phyloP scores from a whole-genome alignment of 2,797 vertebrate genomes.

The Enoplosus armatus region DNA sequence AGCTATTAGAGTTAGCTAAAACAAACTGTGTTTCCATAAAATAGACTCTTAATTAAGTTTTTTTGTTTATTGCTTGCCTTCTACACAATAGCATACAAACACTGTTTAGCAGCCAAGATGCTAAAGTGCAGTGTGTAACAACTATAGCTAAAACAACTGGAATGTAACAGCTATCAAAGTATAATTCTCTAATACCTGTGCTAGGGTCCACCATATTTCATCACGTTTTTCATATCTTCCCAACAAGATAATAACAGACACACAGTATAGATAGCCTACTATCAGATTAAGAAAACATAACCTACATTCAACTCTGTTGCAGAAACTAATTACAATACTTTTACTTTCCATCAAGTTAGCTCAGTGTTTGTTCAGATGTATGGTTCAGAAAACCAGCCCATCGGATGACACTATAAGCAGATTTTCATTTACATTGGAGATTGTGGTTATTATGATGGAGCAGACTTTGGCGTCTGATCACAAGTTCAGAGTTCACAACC shows the following conservation, averaged over 20 bases:
- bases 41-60: background rate
- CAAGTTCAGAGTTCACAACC: slow-evolving; percentile 45
- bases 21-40: background rate
- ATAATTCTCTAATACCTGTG: background rate
- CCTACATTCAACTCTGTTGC: background rate
- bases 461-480: slow-evolving; percentile 30
- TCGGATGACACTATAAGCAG: background rate
- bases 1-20: background rate
- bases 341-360: background rate
- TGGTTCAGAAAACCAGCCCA: background rate
- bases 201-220: background rate
- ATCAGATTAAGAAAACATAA: slow-evolving; percentile 2
- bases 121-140: background rate
- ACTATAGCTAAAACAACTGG: background rate
- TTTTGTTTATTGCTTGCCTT: background rate
- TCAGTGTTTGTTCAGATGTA: background rate
- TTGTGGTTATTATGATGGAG: slow-evolving; percentile 39
- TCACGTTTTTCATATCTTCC: background rate
- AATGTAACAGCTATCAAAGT: background rate
- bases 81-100: background rate
- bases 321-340: slow-evolving; percentile 5
- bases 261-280: no score
- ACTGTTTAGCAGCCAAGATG: background rate
- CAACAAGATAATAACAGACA: no score
- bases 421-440: slow-evolving; percentile 52